Percentiles rank a stretch among this genome's conserved stretches.
These are phyloP conservation scores for Ptilonorhynchus violaceus DNA, from an alignment of 2,113 vertebrate species.

Conservation along the genomic window DNA sequence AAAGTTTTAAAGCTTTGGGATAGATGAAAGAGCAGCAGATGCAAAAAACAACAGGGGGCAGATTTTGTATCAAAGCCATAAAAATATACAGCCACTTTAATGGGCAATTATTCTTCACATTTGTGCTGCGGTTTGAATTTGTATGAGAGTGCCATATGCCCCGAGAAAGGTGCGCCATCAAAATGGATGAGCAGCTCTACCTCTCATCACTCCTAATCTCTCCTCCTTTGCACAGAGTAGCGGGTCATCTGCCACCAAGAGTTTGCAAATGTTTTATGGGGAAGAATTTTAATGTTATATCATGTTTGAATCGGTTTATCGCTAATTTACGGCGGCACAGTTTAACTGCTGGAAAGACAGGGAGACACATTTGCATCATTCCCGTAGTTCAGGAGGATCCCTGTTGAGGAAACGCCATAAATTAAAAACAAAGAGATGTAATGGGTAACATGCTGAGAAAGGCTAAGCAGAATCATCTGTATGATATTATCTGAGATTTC, in stretches of 20 bases:
- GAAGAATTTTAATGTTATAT: background rate
- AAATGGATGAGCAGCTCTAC: background rate
- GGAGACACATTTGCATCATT: background rate
- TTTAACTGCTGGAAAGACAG: background rate
- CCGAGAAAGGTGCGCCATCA: constrained; percentile 68
- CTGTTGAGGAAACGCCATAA: constrained; percentile 35
- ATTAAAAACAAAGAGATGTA: constrained; percentile 43
- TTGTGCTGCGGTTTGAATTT: constrained; percentile 72
- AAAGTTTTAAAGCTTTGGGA: constrained; percentile 74
- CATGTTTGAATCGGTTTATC: background rate
- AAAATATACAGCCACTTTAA: constrained; percentile 82
- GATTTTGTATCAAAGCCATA: constrained; percentile 77
- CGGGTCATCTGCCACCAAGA: background rate
- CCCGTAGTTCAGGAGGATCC: background rate
- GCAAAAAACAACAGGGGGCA: constrained; percentile 77
- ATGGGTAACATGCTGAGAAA: background rate
- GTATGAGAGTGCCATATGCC: constrained; percentile 73
- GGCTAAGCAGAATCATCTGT: constrained; percentile 24
- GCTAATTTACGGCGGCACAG: constrained; percentile 20
- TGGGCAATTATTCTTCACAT: constrained; percentile 82
- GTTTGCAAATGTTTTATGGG: background rate
- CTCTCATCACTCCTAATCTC: background rate
- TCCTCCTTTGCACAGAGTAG: background rate
- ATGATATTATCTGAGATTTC: background rate
- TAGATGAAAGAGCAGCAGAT: constrained; percentile 76